phyloP scores from a whole-genome alignment of 2,797 vertebrate species.

The Muscicapa comitata region DNA sequence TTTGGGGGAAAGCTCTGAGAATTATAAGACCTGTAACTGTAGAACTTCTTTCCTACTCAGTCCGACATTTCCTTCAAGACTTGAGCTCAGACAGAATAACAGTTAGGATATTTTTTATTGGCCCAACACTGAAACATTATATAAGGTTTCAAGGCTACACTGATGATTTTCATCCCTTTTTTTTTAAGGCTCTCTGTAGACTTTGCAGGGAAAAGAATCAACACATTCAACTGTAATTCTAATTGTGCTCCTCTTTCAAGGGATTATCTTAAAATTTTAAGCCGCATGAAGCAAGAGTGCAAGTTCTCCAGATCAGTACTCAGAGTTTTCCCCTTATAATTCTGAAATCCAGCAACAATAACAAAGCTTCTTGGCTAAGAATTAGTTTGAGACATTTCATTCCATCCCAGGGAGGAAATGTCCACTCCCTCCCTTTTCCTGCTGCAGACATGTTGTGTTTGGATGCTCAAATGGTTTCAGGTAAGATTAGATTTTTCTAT shows the following conservation, averaged over 20 bases:
- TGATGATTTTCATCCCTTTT: not conserved
- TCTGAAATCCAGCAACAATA: constrained; percentile 36
- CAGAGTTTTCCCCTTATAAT: not conserved
- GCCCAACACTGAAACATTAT: constrained; percentile 48
- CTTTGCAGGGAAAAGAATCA: constrained; percentile 19
- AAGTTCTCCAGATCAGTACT: not conserved
- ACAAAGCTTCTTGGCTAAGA: not conserved
- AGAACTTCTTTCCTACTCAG: constrained; percentile 60
- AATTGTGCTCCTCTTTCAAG: constrained; percentile 7
- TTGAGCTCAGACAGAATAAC: constrained; percentile 55
- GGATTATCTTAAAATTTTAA: constrained; percentile 16
- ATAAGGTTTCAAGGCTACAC: constrained; percentile 66
- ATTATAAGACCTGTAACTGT: constrained; percentile 50
- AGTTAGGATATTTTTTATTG: constrained; percentile 66
- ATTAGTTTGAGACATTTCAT: not conserved
- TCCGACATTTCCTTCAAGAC: constrained; percentile 56
- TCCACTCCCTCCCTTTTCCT: not conserved
- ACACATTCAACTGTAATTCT: constrained; percentile 7
- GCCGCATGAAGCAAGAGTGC: not conserved
- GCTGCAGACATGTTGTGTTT: not conserved
- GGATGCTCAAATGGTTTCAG: not conserved
- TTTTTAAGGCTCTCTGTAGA: not conserved
- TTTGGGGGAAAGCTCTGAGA: constrained; percentile 57
- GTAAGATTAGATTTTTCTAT: not conserved
- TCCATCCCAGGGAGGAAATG: not conserved